Evolutionary conservation across 2,888 invertebrate genomes (phyloP), one percentile per base, ranked within the genome.

Genomic region (Eristalis arbustorum): DNA sequence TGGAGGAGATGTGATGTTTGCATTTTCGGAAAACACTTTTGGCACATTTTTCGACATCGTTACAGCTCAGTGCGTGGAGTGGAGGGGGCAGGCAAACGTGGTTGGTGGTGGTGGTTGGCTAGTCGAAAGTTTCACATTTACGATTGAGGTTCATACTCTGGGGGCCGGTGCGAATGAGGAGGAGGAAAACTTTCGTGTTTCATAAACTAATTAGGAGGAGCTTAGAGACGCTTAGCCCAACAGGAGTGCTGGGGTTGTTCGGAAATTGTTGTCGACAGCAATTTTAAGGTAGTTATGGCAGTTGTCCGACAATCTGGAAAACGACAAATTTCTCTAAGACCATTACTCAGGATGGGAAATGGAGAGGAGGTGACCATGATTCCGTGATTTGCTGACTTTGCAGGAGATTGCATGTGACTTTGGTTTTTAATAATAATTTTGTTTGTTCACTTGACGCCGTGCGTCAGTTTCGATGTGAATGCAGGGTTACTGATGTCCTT

Each of bases 11-110:
- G 71, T 75, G 75, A 84, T 84, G 84, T 84, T 84, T 79, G 61
- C 84, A 72, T 84, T 71, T 75, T 72, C 67, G 66, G 23, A 49
- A 75, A 75, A 56, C 75, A 75, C 79, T 84, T 79, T 64, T 34
- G 61, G 69, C 73, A 31, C 31, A 69, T 71, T 66, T 79, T 62
- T 59, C 28, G 40, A 8, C 18, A 18, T 40, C 77, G 22, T 57
- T 78, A 22, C 34, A 72, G 31, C 23, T 31, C 31, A 67, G 49
- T 18, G n/a, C 31, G 23, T 64, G 23, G 22, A 68, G 23, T 10
- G 10, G 31, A 31, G 59, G 31, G 40, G 59, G 25, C 25, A 14
- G 59, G 59, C 25, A 25, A 28, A 6, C 61, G 59, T n/a, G n/a
- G n/a, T 34, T 71, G n/a, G 37, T 56, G 37, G 71, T 37, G 49